Percentiles rank a stretch among this genome's conserved stretches.
Conservation (phyloP, 2,113 vertebrate genomes). For the Circaetus cinerascens region DNA sequence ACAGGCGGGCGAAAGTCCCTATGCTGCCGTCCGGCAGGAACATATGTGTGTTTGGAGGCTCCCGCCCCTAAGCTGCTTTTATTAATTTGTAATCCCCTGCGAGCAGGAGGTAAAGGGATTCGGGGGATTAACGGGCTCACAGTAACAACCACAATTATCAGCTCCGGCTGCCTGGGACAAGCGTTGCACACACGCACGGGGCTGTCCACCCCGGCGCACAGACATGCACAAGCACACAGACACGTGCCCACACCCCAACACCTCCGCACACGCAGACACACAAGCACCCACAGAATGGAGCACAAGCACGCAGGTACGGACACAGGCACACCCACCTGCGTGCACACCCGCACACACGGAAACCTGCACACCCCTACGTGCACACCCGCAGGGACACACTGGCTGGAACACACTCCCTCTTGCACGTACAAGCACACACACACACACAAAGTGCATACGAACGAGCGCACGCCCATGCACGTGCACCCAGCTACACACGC, state of each 20-base stretch:
- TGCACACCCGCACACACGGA: not conserved
- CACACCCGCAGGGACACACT: too few relatives aligned
- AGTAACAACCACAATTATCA: constrained; percentile 68
- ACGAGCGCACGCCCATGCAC: rapidly evolving
- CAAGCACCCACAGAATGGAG: rapidly evolving
- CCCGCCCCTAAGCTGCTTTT: constrained; percentile 61
- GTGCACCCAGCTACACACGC: rapidly evolving
- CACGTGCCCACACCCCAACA: rapidly evolving
- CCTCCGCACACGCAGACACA: rapidly evolving
- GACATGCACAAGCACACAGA: not conserved
- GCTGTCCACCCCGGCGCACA: not conserved
- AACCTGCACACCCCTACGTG: not conserved
- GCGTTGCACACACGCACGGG: not conserved
- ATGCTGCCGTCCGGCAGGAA: not conserved
- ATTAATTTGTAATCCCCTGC: constrained; percentile 69
- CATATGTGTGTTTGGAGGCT: constrained; percentile 43
- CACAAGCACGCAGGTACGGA: rapidly evolving
- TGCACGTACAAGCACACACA: rapidly evolving
- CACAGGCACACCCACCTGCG: rapidly evolving
- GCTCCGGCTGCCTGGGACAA: constrained; percentile 1
- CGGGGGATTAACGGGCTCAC: constrained; percentile 61
- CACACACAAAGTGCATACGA: rapidly evolving
- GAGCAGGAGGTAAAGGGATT: constrained; percentile 70
- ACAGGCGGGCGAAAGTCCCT: not conserved
- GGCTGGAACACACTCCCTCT: too few relatives aligned